phyloP scores from a whole-genome alignment of 1,140 invertebrate genomes.

The Colletes latitarsis region DNA sequence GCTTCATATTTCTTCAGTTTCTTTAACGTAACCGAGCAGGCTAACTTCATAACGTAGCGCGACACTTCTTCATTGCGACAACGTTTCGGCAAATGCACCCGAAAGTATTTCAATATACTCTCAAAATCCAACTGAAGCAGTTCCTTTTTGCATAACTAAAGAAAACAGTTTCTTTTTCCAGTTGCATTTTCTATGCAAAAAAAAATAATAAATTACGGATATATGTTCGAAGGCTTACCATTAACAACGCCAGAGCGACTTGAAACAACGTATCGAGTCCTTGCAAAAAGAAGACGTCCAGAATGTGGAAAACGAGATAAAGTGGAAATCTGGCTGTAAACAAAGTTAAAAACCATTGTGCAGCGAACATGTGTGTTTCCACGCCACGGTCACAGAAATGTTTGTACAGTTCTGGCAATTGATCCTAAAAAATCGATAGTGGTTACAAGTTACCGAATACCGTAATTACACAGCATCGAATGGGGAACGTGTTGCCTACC shows the following conservation, averaged over 20 bases:
- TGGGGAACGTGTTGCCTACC: conserved; percentile 79
- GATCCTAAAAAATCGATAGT: conserved; percentile 85
- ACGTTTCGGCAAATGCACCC: conserved; percentile 97
- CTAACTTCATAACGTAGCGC: conserved; percentile 93
- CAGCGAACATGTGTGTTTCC: conserved; percentile 99
- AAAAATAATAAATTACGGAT: neutral
- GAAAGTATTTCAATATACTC: conserved; percentile 94
- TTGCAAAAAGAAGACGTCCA: conserved; percentile 97
- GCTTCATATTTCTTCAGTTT: conserved; percentile 97
- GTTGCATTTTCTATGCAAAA: neutral
- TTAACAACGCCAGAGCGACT: conserved; percentile 95
- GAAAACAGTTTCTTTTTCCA: conserved; percentile 16
- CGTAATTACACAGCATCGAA: neutral
- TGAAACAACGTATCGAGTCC: conserved; percentile 97
- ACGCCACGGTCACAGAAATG: conserved; percentile 96
- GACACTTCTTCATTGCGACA: conserved; percentile 95
- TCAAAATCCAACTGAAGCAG: conserved; percentile 98
- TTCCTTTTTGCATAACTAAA: conserved; percentile 92
- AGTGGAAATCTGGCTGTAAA: conserved; percentile 99
- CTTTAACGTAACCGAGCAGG: conserved; percentile 95
- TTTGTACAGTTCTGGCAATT: conserved; percentile 92
- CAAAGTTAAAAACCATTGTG: conserved; percentile 99
- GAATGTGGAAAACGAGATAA: conserved; percentile 97
- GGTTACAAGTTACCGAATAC: conserved; percentile 17
- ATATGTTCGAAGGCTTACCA: conserved; percentile 82